Evolutionary conservation across 2,113 vertebrate genomes (phyloP).

Genomic region (Indri indri): DNA sequence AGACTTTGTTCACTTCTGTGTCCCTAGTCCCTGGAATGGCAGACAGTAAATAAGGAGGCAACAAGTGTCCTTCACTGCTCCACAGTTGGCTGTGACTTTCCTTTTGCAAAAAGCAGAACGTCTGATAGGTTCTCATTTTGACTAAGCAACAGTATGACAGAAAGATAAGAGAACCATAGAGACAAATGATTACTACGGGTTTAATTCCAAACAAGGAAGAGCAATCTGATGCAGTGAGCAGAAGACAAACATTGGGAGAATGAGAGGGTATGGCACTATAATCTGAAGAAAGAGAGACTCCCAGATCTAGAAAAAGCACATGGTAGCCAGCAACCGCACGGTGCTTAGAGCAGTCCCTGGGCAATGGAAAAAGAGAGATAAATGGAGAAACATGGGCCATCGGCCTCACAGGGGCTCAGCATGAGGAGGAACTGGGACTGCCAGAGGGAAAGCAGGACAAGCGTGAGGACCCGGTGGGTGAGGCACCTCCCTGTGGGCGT

Average conservation of each 20-base stretch:
- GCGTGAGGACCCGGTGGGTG: not conserved
- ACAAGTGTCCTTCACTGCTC: not conserved
- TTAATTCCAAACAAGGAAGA: not conserved
- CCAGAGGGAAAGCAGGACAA: not conserved
- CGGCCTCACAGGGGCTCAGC: too few species aligned
- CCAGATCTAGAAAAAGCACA: not conserved
- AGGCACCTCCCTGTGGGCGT: accelerated
- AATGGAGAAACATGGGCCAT: not conserved
- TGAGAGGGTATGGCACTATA: not conserved
- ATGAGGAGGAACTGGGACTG: accelerated
- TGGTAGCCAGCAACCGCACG: not conserved
- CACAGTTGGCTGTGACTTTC: not conserved
- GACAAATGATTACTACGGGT: not conserved
- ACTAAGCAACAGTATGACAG: not conserved
- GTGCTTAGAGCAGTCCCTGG: not conserved
- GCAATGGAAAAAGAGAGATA: not conserved
- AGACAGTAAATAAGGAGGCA: not conserved
- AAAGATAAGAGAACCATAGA: not conserved
- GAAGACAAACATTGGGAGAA: not conserved
- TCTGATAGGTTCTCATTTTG: not conserved
- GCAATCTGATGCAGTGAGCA: not conserved
- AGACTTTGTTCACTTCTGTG: not conserved
- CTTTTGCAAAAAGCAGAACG: not conserved
- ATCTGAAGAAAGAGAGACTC: not conserved
- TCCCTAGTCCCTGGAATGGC: not conserved